These are phyloP conservation scores for Mallotus villosus DNA, from an alignment of 2,797 vertebrate species.

Conservation along the genomic window DNA sequence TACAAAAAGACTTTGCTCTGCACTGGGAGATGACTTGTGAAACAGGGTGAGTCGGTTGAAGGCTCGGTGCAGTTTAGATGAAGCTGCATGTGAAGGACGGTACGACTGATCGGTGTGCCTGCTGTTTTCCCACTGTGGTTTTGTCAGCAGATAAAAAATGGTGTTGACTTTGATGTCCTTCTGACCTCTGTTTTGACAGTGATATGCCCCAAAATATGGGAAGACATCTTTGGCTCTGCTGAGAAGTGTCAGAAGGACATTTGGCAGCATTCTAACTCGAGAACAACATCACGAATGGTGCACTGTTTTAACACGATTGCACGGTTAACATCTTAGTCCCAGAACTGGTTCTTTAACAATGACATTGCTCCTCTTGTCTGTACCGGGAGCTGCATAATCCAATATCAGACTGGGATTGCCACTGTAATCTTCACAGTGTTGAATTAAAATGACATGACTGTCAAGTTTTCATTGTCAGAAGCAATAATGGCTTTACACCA, in stretches of 20 bases:
- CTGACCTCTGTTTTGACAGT: slow-evolving; percentile 53
- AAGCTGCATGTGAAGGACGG: slow-evolving; percentile 68
- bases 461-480: slow-evolving; percentile 50
- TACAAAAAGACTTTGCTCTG: neutral
- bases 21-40: neutral
- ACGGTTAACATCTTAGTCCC: neutral
- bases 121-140: slow-evolving; percentile 64
- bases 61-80: neutral
- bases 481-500: slow-evolving; percentile 36
- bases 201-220: slow-evolving; percentile 50
- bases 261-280: neutral
- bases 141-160: slow-evolving; percentile 73
- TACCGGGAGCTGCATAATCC: slow-evolving; percentile 49
- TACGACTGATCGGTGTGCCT: slow-evolving; percentile 76
- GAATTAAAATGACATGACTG: slow-evolving; percentile 51
- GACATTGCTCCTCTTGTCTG: slow-evolving; percentile 41
- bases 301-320: too few species aligned
- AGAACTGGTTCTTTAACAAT: slow-evolving; percentile 23
- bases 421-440: slow-evolving; percentile 52
- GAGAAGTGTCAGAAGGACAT: slow-evolving; percentile 13
- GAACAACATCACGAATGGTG: too few species aligned
- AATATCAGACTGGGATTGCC: slow-evolving; percentile 48
- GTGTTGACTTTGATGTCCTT: slow-evolving; percentile 71
- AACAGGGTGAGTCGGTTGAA: neutral
- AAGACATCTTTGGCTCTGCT: slow-evolving; percentile 51